Base-by-base conservation (phyloP, 2,888 invertebrate genomes). In the Malacosoma neustria region DNA sequence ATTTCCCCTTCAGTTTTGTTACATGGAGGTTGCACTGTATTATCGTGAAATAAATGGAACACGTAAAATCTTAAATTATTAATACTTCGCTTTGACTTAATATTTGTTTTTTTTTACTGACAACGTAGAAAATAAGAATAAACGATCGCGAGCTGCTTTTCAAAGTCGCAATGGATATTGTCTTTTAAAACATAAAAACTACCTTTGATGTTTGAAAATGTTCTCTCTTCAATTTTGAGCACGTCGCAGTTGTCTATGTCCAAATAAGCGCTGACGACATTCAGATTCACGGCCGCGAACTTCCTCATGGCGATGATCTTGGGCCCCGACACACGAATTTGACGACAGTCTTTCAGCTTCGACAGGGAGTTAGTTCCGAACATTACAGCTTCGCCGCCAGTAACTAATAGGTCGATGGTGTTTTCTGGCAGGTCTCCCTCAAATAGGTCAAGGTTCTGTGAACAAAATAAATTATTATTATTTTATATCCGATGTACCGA, bases 161-260 rank as follows among this genome's bases (percentile, higher is more conserved):
- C n/a, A n/a, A n/a, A n/a, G n/a, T n/a, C n/a, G n/a, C n/a, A n/a
- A n/a, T n/a, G n/a, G n/a, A n/a, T 34, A 39, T 31, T 32, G 30
- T 32, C 11, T 34, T n/a, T 22, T 9, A 22, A 9, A 22, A 22
- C 22, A 9, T 6, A 36, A 32, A 11, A 44, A 38, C 56, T 59
- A 86, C 86, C 89, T 70, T 87, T 86, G 40, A 89, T 86, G 43
- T 88, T 88, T 52, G 82, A 85, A 61, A 92, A 92, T 13, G 91
- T 87, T 43, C 82, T 87, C 46, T 88, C 88, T 65, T 91, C 91
- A 39, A 92, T 77, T 11, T 87, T 72, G 33, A 92, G 76, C 36
- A 80, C 67, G 50, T 87, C 86, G 68, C 90, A 90, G 53, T 88
- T 79, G 41, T 87, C 74, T 34, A 92, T 85, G 53, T 91, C 88